Base-by-base conservation (phyloP, 2,113 vertebrate genomes). In the Crotophaga sulcirostris region DNA sequence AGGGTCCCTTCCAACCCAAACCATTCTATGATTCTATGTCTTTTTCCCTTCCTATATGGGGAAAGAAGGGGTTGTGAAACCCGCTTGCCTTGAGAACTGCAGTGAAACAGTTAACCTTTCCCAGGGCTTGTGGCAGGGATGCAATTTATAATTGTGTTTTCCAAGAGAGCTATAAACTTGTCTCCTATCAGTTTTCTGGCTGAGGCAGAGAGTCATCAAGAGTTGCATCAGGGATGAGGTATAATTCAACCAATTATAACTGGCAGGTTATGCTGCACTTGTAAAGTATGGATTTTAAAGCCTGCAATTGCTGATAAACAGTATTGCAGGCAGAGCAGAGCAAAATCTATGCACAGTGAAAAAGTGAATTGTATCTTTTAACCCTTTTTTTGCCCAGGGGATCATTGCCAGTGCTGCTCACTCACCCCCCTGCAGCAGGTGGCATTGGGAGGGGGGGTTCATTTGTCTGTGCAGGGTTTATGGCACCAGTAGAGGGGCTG, bases 171-270 rank as follows among this genome's bases (percentile, higher is more conserved):
- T 94, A 95, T 96, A 96, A 97, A 97, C 82, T 95, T 93, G 87
- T 67, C 90, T 94, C 77, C 93, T 95, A 89, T 97, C 94, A 90
- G 93, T 84, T 94, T 80, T n/a, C 69, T n/a, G 96, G 90, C 92
- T 78, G 87, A 96, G 92, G 90, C 73, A 4, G 90, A 79, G 75
- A 87, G 88, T 97, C 94, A 97, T 96, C 96, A 90, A 59, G 96
- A 90, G 92, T 89, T 97, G 96, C 96, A 97, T 96, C 96, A 58
- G 94, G 94, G 95, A 92, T 84, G 95, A 91, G 94, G 87, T 80
- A 89, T 95, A 97, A 96, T 97, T 96, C 94, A 96, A 89, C 76
- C 96, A 93, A 95, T 96, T 97, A 95, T 76, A 92, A 84, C 85
- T 63, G 95, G 94, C 94, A 97, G 94, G 94, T 96, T 95, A n/a